Evolutionary conservation across 2,797 vertebrate species (phyloP).

Genomic region (Sternarchorhynchus goeldii): DNA sequence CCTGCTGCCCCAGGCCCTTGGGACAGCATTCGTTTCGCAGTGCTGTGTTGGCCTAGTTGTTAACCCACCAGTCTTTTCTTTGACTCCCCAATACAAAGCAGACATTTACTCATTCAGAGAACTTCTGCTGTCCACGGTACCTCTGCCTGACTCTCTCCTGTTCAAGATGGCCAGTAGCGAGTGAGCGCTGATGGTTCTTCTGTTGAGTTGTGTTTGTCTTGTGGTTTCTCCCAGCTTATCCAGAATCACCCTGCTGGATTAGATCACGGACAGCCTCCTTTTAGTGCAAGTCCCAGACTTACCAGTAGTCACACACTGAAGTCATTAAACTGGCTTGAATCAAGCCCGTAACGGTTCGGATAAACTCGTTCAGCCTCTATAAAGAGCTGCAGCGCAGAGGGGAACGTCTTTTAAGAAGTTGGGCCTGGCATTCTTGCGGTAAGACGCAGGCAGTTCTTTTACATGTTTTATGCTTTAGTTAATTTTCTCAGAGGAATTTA

Average conservation of each 20-base stretch:
- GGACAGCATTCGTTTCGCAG: slow-evolving; percentile 61
- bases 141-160: not conserved
- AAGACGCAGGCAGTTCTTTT: slow-evolving; percentile 75
- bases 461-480: slow-evolving; percentile 74
- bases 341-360: slow-evolving; percentile 74
- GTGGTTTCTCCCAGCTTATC: slow-evolving; percentile 41
- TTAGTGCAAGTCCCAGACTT: slow-evolving; percentile 65
- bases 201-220: slow-evolving; percentile 15
- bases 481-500: slow-evolving; percentile 73
- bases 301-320: slow-evolving; percentile 79
- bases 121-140: not conserved
- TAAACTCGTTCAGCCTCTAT: slow-evolving; percentile 65
- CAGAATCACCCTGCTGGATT: slow-evolving; percentile 45
- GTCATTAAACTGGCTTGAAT: slow-evolving; percentile 75
- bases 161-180: slow-evolving; percentile 21
- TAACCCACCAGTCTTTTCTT: slow-evolving; percentile 50
- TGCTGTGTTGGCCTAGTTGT: slow-evolving; percentile 48
- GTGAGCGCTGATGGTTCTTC: slow-evolving; percentile 24
- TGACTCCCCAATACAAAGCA: slow-evolving; percentile 45
- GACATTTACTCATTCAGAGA: not conserved
- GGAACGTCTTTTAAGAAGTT: slow-evolving; percentile 72
- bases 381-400: slow-evolving; percentile 63
- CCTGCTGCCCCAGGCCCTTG: slow-evolving; percentile 64
- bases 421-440: slow-evolving; percentile 74
- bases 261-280: slow-evolving; percentile 57